Base-by-base conservation (phyloP, 2,888 invertebrate species). In the Callimorpha dominula region DNA sequence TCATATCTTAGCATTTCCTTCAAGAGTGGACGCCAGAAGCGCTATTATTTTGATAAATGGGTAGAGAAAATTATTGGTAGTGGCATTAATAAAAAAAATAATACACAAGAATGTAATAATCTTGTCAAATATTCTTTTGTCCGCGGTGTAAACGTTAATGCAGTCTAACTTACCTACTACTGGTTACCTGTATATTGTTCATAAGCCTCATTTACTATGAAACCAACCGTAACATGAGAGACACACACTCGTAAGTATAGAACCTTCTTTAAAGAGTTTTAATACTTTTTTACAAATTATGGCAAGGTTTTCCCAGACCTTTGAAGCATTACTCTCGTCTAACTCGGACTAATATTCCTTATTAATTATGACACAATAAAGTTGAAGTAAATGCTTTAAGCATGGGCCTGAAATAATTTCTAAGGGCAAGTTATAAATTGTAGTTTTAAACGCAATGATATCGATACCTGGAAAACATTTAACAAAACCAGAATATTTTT, bases 131-230 rank as follows among this genome's bases (percentile, higher is more conserved):
- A 6, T 52, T 17, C 6, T 52, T 52, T 7, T 52, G 52, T 52
- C 17, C 14, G 4, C 14, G 14, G 52, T 52, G 7, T 17, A 52
- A 50, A 15, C 14, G 9, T 42, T 2, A 52, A 15, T 50, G 11
- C 11, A 43, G 11, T n/a, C 6, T 2, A 2, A 6, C n/a, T 70
- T 9, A 43, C 65, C 68, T 83, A 69, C 76, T 81, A 52, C 60
- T 43, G 11, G 11, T 60, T 43, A 9, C 9, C 17, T 9, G 40
- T 17, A n/a, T 15, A 64, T 40, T 63, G 54, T 0, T 43, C 49
- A 4, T 77, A 82, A 78, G 80, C 70, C 70, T 81, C 85, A 82
- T 86, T 87, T 77, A 79, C 73, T 75, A 73, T 75, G 82, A 83
- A 85, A 86, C 82, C 83, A 83, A 79, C 83, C 82, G 72, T 80